These are phyloP conservation scores for Euthynnus affinis DNA, from an alignment of 2,797 vertebrate species.

Conservation along the genomic window DNA sequence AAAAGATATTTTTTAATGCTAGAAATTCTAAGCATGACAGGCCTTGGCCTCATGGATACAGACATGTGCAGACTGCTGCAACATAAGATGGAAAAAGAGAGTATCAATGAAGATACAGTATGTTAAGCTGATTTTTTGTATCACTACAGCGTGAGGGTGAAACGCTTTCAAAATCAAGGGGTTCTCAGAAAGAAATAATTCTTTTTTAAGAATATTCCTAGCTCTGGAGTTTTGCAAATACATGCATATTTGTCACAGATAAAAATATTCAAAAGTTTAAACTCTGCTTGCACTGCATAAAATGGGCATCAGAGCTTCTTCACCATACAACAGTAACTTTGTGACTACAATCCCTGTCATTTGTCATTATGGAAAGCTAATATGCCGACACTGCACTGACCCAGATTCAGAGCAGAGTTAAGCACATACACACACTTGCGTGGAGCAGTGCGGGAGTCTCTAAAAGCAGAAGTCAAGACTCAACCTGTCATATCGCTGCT, in stretches of 20 bases:
- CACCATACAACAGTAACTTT: slow-evolving; percentile 50
- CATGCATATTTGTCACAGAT: slow-evolving; percentile 46
- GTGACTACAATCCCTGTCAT: slow-evolving; percentile 69
- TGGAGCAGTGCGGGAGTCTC: slow-evolving; percentile 51
- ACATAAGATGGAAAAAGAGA: neutral
- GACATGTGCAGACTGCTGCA: neutral
- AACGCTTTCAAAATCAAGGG: neutral
- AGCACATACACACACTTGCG: slow-evolving; percentile 48
- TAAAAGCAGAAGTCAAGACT: slow-evolving; percentile 73
- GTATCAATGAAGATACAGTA: neutral
- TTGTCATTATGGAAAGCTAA: slow-evolving; percentile 72
- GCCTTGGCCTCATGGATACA: neutral
- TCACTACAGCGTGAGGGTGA: neutral
- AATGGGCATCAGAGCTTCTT: slow-evolving; percentile 44
- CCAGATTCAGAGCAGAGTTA: slow-evolving; percentile 71
- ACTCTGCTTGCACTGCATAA: slow-evolving; percentile 62
- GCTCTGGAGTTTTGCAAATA: slow-evolving; percentile 30
- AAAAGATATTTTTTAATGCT: neutral
- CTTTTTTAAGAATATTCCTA: slow-evolving; percentile 10
- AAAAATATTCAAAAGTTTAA: slow-evolving; percentile 41
- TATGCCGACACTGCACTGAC: slow-evolving; percentile 72
- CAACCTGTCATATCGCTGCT: slow-evolving; percentile 71
- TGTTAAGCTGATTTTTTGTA: slow-evolving; percentile 5
- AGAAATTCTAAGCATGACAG: neutral
- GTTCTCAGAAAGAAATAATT: neutral